Conservation (phyloP, 2,888 invertebrate genomes). For the Dolomedes plantarius region DNA sequence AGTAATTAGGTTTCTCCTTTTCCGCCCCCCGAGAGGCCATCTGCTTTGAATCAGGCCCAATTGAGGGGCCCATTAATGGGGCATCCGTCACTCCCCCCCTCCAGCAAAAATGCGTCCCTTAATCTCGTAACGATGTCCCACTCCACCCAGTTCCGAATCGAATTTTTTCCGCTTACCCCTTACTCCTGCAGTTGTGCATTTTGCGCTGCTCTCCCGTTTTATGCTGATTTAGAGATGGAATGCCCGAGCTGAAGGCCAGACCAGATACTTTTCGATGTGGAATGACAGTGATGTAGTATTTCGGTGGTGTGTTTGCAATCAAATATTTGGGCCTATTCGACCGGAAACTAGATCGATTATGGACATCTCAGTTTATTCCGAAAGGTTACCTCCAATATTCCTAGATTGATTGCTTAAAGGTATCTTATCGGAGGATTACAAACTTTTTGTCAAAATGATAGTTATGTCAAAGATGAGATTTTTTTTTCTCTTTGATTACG, state of each 20-base stretch:
- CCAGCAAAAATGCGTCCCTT: neutral
- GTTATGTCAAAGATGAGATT: too few relatives aligned
- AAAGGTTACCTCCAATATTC: too few relatives aligned
- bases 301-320: too few relatives aligned
- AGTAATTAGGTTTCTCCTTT: constrained; percentile 66
- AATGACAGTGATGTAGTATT: too few relatives aligned
- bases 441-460: too few relatives aligned
- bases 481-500: too few relatives aligned
- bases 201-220: neutral
- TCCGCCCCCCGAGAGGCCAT: constrained; percentile 36
- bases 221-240: neutral
- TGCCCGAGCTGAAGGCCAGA: neutral
- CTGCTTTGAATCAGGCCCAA: constrained; percentile 67
- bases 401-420: too few relatives aligned
- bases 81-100: constrained; percentile 42
- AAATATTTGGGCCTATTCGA: too few relatives aligned
- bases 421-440: too few relatives aligned
- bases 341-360: too few relatives aligned
- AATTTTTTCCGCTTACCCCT: neutral
- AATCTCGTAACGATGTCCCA: constrained; percentile 1
- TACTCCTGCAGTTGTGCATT: neutral
- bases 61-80: constrained; percentile 62
- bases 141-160: neutral
- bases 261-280: too few relatives aligned
- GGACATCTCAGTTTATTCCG: too few relatives aligned